Evolutionary conservation across 2,113 vertebrate genomes (phyloP).

Genomic region (Heterotilapia buettikoferi): DNA sequence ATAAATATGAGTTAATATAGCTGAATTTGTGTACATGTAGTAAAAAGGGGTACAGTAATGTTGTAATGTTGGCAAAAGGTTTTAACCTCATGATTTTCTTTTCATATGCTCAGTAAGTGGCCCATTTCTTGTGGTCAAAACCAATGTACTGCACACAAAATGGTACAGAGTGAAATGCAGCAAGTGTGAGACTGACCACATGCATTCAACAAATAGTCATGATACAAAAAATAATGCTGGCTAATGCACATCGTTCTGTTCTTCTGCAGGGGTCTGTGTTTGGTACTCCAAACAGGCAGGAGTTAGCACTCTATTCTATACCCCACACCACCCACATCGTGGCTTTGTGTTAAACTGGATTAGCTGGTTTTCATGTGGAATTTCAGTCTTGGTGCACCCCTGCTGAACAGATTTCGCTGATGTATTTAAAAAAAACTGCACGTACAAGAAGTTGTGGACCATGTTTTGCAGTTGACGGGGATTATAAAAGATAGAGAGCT

Average conservation of each 20-base stretch:
- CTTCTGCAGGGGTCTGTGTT: background rate
- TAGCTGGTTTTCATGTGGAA: background rate
- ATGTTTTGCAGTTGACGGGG: background rate
- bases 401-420: background rate
- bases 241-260: background rate
- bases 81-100: background rate
- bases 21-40: background rate
- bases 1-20: background rate
- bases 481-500: background rate
- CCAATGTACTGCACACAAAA: background rate
- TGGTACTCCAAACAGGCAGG: background rate
- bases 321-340: background rate
- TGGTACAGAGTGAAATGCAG: background rate
- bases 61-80: background rate
- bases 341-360: background rate
- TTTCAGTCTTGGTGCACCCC: background rate
- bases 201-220: background rate
- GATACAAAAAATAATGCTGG: background rate
- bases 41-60: background rate
- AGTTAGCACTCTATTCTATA: background rate
- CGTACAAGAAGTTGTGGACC: background rate
- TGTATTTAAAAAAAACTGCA: background rate
- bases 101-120: background rate
- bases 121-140: background rate
- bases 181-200: background rate